A percentile compares a stretch with the other conserved stretches of the same genome.
phyloP scores from a whole-genome alignment of 2,888 invertebrate genomes.

The Mythimna lalbum region DNA sequence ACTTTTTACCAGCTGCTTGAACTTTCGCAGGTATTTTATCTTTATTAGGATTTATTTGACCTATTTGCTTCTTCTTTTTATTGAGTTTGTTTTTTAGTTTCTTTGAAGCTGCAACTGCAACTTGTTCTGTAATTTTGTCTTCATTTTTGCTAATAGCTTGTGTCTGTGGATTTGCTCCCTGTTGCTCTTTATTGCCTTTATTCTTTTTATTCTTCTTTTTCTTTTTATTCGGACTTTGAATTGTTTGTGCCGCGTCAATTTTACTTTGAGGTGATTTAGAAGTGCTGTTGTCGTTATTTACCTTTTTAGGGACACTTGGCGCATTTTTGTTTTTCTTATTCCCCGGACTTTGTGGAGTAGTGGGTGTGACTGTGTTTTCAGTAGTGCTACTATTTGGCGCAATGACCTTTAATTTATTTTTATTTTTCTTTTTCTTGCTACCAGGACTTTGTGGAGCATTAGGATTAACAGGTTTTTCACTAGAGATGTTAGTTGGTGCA shows the following conservation, averaged over 20 bases:
- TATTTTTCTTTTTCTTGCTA: slow-evolving; percentile 64
- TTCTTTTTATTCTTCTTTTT: slow-evolving; percentile 70
- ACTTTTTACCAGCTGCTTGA: slow-evolving; percentile 70
- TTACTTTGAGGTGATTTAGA: slow-evolving; percentile 39
- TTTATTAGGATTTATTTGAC: slow-evolving; percentile 75
- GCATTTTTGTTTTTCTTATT: slow-evolving; percentile 60
- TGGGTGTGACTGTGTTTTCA: slow-evolving; percentile 32
- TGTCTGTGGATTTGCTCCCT: slow-evolving; percentile 21
- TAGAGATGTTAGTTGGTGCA: slow-evolving; percentile 33
- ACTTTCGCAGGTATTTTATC: slow-evolving; percentile 59
- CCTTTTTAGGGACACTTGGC: slow-evolving; percentile 39
- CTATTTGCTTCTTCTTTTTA: slow-evolving; percentile 82
- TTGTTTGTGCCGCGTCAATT: slow-evolving; percentile 37
- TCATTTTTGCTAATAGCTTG: slow-evolving; percentile 64
- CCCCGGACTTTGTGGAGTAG: slow-evolving; percentile 44
- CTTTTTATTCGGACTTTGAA: slow-evolving; percentile 67
- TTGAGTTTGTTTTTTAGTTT: slow-evolving; percentile 82
- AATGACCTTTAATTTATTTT: slow-evolving; percentile 7
- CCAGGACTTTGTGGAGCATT: slow-evolving; percentile 42
- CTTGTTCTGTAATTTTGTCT: slow-evolving; percentile 74
- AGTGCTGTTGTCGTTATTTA: slow-evolving; percentile 45
- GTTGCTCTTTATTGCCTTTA: slow-evolving; percentile 52
- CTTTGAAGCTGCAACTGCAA: slow-evolving; percentile 76
- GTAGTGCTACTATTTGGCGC: slow-evolving; percentile 30
- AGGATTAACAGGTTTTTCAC: slow-evolving; percentile 33